Evolutionary conservation across 2,888 invertebrate species (phyloP).

Genomic region (Agrotis exclamationis): DNA sequence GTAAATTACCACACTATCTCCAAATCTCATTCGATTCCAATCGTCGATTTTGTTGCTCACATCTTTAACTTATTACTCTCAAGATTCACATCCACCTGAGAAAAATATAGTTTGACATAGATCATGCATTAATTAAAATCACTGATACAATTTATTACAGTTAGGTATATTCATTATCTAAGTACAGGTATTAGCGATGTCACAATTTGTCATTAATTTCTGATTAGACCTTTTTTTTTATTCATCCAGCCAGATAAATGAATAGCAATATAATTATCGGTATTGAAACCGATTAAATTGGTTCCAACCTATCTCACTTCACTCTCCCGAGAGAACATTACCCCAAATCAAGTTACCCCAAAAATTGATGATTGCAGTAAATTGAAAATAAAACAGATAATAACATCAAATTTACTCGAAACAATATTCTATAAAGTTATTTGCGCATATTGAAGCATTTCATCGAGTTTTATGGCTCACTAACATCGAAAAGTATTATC

Average conservation of each 20-base stretch:
- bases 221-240: no score
- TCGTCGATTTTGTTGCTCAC: no score
- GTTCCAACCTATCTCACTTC: neutral
- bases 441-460: conserved; percentile 14
- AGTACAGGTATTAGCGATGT: no score
- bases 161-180: no score
- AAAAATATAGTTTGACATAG: no score
- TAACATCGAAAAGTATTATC: conserved; percentile 59
- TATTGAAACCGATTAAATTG: neutral
- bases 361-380: conserved; percentile 4
- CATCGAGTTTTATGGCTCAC: conserved; percentile 51
- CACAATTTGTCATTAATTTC: no score
- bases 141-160: no score
- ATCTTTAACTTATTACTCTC: no score
- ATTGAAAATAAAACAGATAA: conserved; percentile 28
- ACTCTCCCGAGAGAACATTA: neutral
- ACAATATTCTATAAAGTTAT: conserved; percentile 34
- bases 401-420: conserved; percentile 16
- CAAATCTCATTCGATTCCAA: no score
- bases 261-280: neutral
- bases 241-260: neutral
- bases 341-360: neutral
- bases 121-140: no score
- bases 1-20: no score
- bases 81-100: no score